Percentiles rank a stretch among this genome's conserved stretches.
Conservation (phyloP, 2,888 invertebrate genomes). For the Troglohyphantes excavatus region DNA sequence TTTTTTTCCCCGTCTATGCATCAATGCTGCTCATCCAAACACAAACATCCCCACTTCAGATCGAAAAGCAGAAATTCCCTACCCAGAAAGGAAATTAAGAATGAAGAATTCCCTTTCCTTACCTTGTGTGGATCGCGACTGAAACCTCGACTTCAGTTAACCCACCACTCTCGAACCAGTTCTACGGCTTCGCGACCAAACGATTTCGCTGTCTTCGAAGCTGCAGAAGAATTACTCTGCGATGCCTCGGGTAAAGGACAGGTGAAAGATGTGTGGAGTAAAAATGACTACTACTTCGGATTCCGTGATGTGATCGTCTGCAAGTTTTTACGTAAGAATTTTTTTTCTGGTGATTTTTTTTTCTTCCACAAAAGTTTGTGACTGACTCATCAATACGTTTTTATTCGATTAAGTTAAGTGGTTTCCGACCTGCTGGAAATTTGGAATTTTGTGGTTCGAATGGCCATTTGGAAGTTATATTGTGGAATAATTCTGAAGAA, state of each 20-base stretch:
- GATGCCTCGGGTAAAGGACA: constrained; percentile 5
- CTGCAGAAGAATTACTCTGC: background rate
- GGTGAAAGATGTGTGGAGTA: constrained; percentile 1
- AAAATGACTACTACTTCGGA: background rate
- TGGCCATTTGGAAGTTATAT: too few species aligned
- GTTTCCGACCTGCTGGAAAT: too few species aligned
- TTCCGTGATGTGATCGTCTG: background rate
- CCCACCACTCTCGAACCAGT: constrained; percentile 66
- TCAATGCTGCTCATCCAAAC: too few species aligned
- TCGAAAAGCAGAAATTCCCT: background rate
- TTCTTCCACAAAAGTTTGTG: background rate
- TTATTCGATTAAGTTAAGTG: background rate
- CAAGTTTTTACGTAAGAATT: background rate
- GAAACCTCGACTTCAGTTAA: constrained; percentile 31
- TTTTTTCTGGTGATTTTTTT: background rate
- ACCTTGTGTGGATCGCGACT: constrained; percentile 26
- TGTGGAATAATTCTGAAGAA: background rate
- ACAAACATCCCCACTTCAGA: too few species aligned
- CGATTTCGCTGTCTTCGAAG: background rate
- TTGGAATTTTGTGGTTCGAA: background rate
- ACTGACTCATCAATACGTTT: background rate
- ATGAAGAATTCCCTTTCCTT: constrained; percentile 11
- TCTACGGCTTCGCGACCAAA: constrained; percentile 62
- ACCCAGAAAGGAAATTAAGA: constrained; percentile 28
- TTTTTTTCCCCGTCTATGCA: too few species aligned